Conservation (phyloP, 2,113 vertebrate species). For the Melanotaenia duboulayi region DNA sequence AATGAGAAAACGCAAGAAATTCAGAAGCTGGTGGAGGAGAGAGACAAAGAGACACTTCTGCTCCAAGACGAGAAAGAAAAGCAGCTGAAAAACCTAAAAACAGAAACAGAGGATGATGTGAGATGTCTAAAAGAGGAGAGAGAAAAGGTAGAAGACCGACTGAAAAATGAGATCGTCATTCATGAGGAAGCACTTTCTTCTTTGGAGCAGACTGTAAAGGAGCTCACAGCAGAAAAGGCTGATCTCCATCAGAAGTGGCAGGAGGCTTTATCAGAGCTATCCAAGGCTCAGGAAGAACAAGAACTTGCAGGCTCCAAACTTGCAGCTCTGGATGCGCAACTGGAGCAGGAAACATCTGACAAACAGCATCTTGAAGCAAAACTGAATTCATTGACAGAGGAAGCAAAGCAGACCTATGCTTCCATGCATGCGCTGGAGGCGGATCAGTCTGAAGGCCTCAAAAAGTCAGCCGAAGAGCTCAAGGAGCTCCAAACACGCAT, state of each 20-base stretch:
- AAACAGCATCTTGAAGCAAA: constrained; percentile 76
- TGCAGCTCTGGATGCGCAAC: constrained; percentile 70
- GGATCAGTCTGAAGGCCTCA: constrained; percentile 51
- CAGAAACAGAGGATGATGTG: constrained; percentile 62
- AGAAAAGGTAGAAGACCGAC: constrained; percentile 43
- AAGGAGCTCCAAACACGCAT: constrained; percentile 54
- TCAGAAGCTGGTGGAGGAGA: constrained; percentile 47
- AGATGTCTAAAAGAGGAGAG: constrained; percentile 48
- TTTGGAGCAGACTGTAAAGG: constrained; percentile 75
- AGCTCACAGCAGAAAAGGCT: constrained; percentile 70
- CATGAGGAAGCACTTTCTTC: constrained; percentile 64
- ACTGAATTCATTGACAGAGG: constrained; percentile 70
- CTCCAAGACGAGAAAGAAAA: constrained; percentile 36
- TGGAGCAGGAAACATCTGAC: constrained; percentile 76
- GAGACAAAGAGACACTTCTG: constrained; percentile 36
- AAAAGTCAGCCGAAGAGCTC: constrained; percentile 29
- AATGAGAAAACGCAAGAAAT: constrained; percentile 63
- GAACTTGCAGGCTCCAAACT: constrained; percentile 66
- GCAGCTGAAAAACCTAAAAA: constrained; percentile 61
- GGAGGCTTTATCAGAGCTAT: constrained; percentile 76
- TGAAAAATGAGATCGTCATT: constrained; percentile 74
- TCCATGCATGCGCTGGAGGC: constrained; percentile 76
- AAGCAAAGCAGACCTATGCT: constrained; percentile 65
- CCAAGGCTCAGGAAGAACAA: constrained; percentile 69
- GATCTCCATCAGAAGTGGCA: constrained; percentile 81